Percentiles rank a stretch among this genome's conserved stretches.
phyloP scores from a whole-genome alignment of 2,113 vertebrate species.

The Choloepus hoffmanni region DNA sequence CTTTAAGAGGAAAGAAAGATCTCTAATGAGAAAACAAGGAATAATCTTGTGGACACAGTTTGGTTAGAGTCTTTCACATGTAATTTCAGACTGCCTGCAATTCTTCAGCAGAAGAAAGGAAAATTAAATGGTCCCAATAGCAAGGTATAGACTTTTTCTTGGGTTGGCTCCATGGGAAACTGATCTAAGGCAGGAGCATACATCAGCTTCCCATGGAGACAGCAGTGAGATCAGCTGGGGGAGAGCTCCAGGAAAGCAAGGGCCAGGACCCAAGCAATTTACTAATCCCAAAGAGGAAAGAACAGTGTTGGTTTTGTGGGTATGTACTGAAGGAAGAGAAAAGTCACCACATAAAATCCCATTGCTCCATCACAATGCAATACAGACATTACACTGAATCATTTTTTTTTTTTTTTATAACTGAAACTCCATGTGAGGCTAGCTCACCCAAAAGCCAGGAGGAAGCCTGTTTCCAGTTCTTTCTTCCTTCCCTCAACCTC shows the following conservation, averaged over 20 bases:
- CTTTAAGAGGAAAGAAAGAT: background rate
- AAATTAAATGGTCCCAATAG: background rate
- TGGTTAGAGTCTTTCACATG: background rate
- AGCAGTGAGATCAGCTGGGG: background rate
- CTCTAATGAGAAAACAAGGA: background rate
- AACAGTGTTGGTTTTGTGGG: background rate
- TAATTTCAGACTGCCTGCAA: background rate
- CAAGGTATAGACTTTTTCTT: background rate
- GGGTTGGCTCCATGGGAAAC: background rate
- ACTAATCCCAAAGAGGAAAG: background rate
- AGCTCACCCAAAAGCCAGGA: background rate
- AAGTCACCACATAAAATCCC: background rate
- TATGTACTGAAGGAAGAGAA: background rate
- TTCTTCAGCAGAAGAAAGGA: background rate
- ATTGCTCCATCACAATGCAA: background rate
- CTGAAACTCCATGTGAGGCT: background rate
- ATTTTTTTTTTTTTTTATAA: background rate
- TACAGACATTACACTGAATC: background rate
- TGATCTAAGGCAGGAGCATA: background rate
- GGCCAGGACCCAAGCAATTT: background rate
- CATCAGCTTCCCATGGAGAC: background rate
- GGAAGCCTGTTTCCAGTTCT: background rate
- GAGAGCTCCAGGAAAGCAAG: background rate
- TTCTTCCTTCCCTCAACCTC: background rate
- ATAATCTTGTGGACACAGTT: background rate